Evolutionary conservation across 1,140 invertebrate genomes (phyloP).

Genomic region (Drosophila subpulchrella): DNA sequence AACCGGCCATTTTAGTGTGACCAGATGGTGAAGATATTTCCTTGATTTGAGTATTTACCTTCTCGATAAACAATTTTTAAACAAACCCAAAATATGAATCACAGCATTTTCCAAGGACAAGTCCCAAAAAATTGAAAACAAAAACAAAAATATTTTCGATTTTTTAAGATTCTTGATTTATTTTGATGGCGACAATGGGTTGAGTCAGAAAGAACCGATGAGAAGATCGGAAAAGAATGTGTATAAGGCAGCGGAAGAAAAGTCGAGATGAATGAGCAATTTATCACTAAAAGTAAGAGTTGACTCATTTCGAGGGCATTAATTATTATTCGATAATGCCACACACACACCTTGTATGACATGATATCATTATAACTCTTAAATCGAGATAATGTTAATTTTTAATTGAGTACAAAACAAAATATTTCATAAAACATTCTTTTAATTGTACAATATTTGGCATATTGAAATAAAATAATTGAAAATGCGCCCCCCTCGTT

Average conservation of each 20-base stretch:
- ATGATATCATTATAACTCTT: conserved; percentile 9
- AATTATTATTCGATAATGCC: conserved; percentile 33
- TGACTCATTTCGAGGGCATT: conserved; percentile 26
- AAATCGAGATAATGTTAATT: neutral
- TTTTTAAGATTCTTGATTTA: neutral
- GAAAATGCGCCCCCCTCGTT: neutral
- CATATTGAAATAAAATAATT: no score
- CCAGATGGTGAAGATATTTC: neutral
- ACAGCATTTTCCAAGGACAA: neutral
- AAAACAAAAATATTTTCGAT: neutral
- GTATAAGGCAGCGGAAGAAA: conserved; percentile 15
- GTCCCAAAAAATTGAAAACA: neutral
- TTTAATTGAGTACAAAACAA: no score
- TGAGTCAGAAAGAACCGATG: conserved; percentile 18
- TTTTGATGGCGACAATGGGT: neutral
- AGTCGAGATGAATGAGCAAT: conserved; percentile 13
- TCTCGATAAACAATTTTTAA: neutral
- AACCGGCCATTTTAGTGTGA: neutral
- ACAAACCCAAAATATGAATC: neutral
- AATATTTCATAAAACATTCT: no score
- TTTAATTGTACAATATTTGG: no score
- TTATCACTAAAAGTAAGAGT: conserved; percentile 7
- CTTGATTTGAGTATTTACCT: no score
- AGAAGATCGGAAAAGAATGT: conserved; percentile 2
- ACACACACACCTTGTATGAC: neutral